Base-by-base conservation (phyloP, 2,113 vertebrate genomes). In the Turnix velox region DNA sequence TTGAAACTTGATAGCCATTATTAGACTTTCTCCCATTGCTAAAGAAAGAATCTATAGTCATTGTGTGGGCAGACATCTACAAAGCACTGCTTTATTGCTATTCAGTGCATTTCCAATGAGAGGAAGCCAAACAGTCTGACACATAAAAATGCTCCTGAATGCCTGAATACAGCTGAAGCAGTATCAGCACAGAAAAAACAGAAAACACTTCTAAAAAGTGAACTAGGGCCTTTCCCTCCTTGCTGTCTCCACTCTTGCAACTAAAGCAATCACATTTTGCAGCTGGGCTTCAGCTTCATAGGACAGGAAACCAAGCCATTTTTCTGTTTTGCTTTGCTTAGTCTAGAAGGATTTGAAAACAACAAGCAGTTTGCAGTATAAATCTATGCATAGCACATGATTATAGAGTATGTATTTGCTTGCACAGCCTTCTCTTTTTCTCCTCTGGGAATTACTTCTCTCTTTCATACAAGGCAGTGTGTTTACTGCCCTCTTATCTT, bases 11-110 rank as follows among this genome's bases (percentile, higher is more conserved):
- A 94, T 94, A 94, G 73, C 78, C 79, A 49, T 93, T 59, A 91
- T 95, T 93, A 62, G 31, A 37, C 63, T 86, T 90, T 84, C 78
- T 82, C 19, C 61, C 82, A 1, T 42, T 43, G 78, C 65, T 81
- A 42, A 87, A 78, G 75, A 82, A 68, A 88, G 73, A 80, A 79
- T 39, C 62, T 86, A 11, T 24, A 75, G 84, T 88, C 27, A 4
- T 68, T 84, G 57, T 85, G 90, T 94, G 91, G 84, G 92, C 84
- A 96, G 84, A 90, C 31, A 27, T 80, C 62, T 46, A 73, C 73
- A 93, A 94, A 87, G 71, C 62, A 76, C 54, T 92, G 63, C 55
- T 95, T 94, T 93, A 92, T 91, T 95, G 71, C 92, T 85, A 73
- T 95, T 96, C 88, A 94, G 1, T 0, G 27, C 2, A 0, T 75